Conservation (phyloP, 2,888 invertebrate genomes). For the Hololepta plana region DNA sequence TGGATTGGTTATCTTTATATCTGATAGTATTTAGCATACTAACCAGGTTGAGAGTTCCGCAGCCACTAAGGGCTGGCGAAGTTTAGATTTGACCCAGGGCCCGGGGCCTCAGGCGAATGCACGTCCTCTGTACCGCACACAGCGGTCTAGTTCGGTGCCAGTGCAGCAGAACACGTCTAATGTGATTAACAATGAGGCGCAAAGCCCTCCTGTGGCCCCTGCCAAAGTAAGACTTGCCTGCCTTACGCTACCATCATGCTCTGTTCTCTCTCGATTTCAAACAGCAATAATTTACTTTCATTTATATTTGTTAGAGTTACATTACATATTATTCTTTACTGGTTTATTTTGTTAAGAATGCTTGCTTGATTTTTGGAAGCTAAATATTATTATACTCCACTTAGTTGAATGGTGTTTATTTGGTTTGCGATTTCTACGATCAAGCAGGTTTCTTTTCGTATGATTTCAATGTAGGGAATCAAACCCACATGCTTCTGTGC, state of each 20-base stretch:
- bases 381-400: too few species aligned
- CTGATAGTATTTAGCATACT: conserved; percentile 12
- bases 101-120: conserved; percentile 20
- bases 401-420: too few species aligned
- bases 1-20: conserved; percentile 5
- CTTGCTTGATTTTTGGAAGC: too few species aligned
- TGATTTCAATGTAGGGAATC: conserved; percentile 9
- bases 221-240: conserved; percentile 24
- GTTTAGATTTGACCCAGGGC: conserved; percentile 29
- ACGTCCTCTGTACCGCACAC: conserved; percentile 34
- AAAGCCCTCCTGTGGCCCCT: conserved; percentile 20
- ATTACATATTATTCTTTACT: too few species aligned
- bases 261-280: too few species aligned
- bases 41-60: conserved; percentile 23
- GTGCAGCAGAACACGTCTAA: conserved; percentile 20
- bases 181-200: conserved; percentile 11
- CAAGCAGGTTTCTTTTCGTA: too few species aligned
- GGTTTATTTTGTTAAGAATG: too few species aligned
- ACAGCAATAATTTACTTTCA: too few species aligned
- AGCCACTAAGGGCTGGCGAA: conserved; percentile 32
- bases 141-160: conserved; percentile 46
- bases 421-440: not conserved
- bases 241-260: too few species aligned
- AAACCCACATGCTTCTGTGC: conserved; percentile 13
- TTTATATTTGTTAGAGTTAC: too few species aligned